A percentile compares a stretch with the other conserved stretches of the same genome.
Evolutionary conservation across 1,140 invertebrate species (phyloP).

Genomic region (Platyura marginata): DNA sequence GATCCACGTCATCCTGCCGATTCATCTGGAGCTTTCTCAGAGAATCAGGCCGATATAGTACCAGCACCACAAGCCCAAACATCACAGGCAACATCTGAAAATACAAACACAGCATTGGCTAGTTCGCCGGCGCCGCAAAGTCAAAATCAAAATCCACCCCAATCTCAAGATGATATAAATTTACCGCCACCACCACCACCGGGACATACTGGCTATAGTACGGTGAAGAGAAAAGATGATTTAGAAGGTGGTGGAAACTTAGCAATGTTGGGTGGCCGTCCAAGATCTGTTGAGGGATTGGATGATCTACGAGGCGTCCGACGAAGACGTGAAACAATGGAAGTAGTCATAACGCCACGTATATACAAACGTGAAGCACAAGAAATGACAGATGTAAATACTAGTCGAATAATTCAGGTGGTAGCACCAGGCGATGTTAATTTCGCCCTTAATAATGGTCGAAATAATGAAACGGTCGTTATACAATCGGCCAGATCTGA

Average conservation of each 20-base stretch:
- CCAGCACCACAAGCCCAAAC: slow-evolving; percentile 55
- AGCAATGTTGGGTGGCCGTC: slow-evolving; percentile 61
- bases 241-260: slow-evolving; percentile 54
- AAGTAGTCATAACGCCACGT: slow-evolving; percentile 38
- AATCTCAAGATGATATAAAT: slow-evolving; percentile 44
- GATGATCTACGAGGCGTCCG: slow-evolving; percentile 48
- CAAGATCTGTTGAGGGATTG: slow-evolving; percentile 54
- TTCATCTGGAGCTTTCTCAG: slow-evolving; percentile 45
- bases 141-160: slow-evolving; percentile 12
- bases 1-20: slow-evolving; percentile 68
- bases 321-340: slow-evolving; percentile 37
- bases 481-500: slow-evolving; percentile 55
- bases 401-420: slow-evolving; percentile 76
- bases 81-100: slow-evolving; percentile 29
- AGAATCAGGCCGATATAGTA: slow-evolving; percentile 59
- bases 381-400: slow-evolving; percentile 87
- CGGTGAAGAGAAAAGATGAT: slow-evolving; percentile 59
- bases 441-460: slow-evolving; percentile 58
- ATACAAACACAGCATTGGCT: slow-evolving; percentile 21
- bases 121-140: slow-evolving; percentile 38
- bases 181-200: slow-evolving; percentile 62
- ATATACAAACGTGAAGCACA: slow-evolving; percentile 73
- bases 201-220: slow-evolving; percentile 57
- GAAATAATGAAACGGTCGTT: slow-evolving; percentile 64
- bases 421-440: slow-evolving; percentile 87